phyloP scores from a whole-genome alignment of 2,797 vertebrate genomes.

The Tragopan temminckii region DNA sequence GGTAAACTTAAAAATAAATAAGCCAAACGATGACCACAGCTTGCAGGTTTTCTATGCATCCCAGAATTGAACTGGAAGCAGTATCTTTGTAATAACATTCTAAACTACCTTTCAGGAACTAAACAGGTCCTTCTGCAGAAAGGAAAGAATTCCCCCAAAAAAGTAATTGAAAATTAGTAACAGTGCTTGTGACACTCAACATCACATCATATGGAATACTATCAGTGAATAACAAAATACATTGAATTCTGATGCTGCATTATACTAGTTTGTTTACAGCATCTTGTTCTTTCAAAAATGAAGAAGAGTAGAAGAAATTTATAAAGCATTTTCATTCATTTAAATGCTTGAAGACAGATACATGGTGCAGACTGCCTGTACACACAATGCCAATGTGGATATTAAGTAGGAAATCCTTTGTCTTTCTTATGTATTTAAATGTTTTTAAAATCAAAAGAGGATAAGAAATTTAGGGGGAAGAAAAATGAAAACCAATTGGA shows the following conservation, averaged over 20 bases:
- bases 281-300: neutral
- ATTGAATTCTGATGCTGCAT: neutral
- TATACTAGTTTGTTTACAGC: neutral
- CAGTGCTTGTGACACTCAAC: rapidly evolving
- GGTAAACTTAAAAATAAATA: constrained; percentile 14
- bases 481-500: neutral
- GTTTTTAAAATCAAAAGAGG: neutral
- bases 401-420: neutral
- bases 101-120: neutral
- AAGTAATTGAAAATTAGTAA: constrained; percentile 32
- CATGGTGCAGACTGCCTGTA: neutral
- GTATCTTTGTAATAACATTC: neutral
- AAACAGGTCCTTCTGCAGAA: neutral
- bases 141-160: neutral
- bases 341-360: neutral
- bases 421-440: neutral
- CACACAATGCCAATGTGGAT: neutral
- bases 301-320: neutral
- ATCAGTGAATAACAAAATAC: neutral
- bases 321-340: neutral
- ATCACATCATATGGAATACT: neutral
- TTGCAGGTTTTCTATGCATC: neutral
- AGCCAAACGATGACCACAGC: neutral
- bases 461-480: neutral
- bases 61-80: neutral